Percentiles rank a stretch among this genome's conserved stretches.
These are phyloP conservation scores for Lasioglossum leucozonium DNA, from an alignment of 2,888 invertebrate species.

Conservation along the genomic window DNA sequence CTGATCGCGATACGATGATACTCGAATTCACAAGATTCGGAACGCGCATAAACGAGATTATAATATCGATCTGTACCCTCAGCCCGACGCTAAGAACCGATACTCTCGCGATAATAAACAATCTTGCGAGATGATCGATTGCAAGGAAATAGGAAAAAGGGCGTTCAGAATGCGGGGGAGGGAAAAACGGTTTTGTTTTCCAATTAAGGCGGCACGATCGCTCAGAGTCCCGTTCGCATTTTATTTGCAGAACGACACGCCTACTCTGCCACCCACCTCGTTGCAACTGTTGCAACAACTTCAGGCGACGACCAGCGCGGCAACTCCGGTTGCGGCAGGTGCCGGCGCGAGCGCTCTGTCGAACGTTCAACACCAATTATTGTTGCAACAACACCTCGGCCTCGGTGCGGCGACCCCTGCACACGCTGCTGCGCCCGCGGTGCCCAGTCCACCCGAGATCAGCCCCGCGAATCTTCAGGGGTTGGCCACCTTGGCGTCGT, in stretches of 20 bases:
- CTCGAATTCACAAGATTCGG: neutral
- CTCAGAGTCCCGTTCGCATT: neutral
- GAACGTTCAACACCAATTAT: conserved; percentile 83
- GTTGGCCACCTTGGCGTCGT: conserved; percentile 87
- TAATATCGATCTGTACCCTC: neutral
- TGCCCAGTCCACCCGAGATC: conserved; percentile 84
- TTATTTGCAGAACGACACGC: conserved; percentile 79
- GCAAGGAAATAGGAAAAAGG: neutral
- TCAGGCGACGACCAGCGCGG: conserved; percentile 85
- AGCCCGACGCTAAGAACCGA: neutral
- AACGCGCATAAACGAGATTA: neutral
- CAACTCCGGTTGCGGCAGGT: conserved; percentile 80
- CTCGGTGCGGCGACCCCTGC: conserved; percentile 86
- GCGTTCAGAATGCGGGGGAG: neutral
- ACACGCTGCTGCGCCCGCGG: conserved; percentile 82
- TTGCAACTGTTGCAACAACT: conserved; percentile 85
- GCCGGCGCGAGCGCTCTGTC: conserved; percentile 84
- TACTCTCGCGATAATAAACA: neutral
- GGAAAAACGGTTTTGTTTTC: neutral
- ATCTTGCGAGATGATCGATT: neutral
- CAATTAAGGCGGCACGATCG: conserved; percentile 2
- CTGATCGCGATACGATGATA: neutral
- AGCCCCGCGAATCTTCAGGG: conserved; percentile 87
- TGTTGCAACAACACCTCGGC: conserved; percentile 85
- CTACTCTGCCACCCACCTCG: conserved; percentile 83